A percentile compares a stretch with the other conserved stretches of the same genome.
Conservation (phyloP, 2,888 invertebrate species). For the Disparrhopalites patrizii region DNA sequence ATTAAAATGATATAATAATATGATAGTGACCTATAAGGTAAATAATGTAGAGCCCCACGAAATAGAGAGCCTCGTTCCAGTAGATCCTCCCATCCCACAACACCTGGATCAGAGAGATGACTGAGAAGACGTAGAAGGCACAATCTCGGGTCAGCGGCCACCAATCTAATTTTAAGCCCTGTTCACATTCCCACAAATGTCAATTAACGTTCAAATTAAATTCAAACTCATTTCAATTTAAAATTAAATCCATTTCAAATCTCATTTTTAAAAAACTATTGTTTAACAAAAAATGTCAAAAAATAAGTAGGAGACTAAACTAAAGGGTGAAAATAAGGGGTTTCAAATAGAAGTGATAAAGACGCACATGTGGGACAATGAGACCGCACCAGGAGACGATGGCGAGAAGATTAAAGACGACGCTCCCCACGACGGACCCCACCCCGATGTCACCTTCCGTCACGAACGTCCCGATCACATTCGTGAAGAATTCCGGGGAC, state of each 20-base stretch:
- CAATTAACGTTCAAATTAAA: no score
- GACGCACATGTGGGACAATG: conserved; percentile 55
- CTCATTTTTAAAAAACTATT: no score
- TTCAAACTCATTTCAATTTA: no score
- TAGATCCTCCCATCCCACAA: conserved; percentile 78
- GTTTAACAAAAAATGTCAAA: no score
- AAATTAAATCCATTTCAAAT: no score
- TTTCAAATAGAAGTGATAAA: no score
- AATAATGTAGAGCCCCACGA: conserved; percentile 71
- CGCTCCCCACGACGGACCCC: conserved; percentile 76
- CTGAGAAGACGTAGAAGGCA: conserved; percentile 73
- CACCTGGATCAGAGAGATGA: conserved; percentile 73
- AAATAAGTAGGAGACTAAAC: no score
- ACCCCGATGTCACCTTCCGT: conserved; percentile 79
- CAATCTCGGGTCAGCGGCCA: conserved; percentile 81
- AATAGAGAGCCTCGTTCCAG: conserved; percentile 76
- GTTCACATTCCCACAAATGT: no score
- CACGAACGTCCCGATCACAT: conserved; percentile 78
- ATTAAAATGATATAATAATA: background rate
- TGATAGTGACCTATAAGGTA: conserved; percentile 66
- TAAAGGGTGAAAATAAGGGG: no score
- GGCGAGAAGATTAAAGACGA: conserved; percentile 76
- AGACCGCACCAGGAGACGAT: conserved; percentile 75
- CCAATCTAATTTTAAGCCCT: conserved; percentile 79
- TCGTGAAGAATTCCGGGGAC: conserved; percentile 83